phyloP scores from a whole-genome alignment of 1,140 invertebrate genomes.

The Semibalanus balanoides region DNA sequence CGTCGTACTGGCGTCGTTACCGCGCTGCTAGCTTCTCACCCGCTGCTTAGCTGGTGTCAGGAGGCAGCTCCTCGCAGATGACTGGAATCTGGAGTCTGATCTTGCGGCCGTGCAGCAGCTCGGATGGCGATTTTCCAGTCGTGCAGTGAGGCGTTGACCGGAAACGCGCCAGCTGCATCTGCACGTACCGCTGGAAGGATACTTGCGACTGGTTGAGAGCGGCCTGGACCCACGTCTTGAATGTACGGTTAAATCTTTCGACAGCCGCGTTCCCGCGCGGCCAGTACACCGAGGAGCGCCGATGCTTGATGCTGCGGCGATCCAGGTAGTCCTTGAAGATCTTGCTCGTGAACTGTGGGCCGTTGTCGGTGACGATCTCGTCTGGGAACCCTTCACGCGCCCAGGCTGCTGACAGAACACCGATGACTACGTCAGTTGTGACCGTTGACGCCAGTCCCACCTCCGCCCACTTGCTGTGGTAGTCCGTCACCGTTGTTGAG shows the following conservation, averaged over 20 bases:
- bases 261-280: background rate
- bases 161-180: background rate
- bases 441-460: constrained; percentile 8
- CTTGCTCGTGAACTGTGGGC: constrained; percentile 14
- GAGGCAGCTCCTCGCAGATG: background rate
- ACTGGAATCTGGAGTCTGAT: background rate
- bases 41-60: background rate
- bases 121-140: background rate
- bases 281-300: background rate
- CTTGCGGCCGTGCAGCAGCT: background rate
- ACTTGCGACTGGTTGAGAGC: background rate
- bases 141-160: background rate
- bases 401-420: constrained; percentile 13
- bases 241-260: background rate
- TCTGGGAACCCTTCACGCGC: constrained; percentile 10
- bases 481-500: constrained; percentile 13
- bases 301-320: constrained; percentile 4
- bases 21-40: background rate
- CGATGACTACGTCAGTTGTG: constrained; percentile 11
- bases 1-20: background rate
- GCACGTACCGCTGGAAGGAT: background rate
- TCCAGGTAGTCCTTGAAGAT: constrained; percentile 11
- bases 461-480: constrained; percentile 15
- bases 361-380: constrained; percentile 13
- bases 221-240: background rate